These are phyloP conservation scores for Magallana ariakensis DNA, from an alignment of 1,140 invertebrate genomes.

Conservation along the genomic window DNA sequence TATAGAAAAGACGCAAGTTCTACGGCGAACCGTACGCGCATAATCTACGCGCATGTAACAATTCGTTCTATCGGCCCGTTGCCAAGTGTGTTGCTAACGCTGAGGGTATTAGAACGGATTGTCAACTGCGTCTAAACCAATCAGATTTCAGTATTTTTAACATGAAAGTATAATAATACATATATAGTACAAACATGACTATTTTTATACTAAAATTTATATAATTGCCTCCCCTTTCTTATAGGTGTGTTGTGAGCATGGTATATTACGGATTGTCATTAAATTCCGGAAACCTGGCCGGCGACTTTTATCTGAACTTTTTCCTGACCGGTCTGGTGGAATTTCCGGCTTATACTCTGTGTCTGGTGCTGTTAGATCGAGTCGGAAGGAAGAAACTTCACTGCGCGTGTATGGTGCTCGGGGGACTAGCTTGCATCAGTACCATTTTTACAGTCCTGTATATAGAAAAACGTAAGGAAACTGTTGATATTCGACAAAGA, in stretches of 20 bases:
- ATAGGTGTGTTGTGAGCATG: slow-evolving; percentile 85
- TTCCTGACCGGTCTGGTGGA: slow-evolving; percentile 84
- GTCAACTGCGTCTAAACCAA: too few relatives aligned
- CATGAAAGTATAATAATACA: too few relatives aligned
- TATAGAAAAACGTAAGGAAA: slow-evolving; percentile 54
- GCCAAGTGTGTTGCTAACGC: too few relatives aligned
- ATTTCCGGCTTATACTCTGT: slow-evolving; percentile 83
- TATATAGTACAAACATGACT: too few relatives aligned
- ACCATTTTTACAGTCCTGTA: slow-evolving; percentile 65
- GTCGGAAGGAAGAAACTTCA: slow-evolving; percentile 66
- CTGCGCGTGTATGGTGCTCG: slow-evolving; percentile 60
- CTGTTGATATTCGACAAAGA: too few relatives aligned
- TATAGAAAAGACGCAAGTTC: too few relatives aligned
- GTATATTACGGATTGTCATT: slow-evolving; percentile 84
- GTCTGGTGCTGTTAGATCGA: slow-evolving; percentile 62
- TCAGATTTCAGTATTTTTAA: too few relatives aligned
- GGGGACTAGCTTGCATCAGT: slow-evolving; percentile 64
- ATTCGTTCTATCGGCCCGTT: too few relatives aligned
- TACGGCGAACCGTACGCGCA: too few relatives aligned
- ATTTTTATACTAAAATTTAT: too few relatives aligned
- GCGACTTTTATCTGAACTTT: slow-evolving; percentile 74
- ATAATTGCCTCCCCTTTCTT: not conserved
- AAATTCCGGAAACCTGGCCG: slow-evolving; percentile 65
- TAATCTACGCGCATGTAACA: too few relatives aligned
- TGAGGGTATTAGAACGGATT: too few relatives aligned